These are phyloP conservation scores for Eretmochelys imbricata DNA, from an alignment of 2,113 vertebrate genomes.

Conservation along the genomic window DNA sequence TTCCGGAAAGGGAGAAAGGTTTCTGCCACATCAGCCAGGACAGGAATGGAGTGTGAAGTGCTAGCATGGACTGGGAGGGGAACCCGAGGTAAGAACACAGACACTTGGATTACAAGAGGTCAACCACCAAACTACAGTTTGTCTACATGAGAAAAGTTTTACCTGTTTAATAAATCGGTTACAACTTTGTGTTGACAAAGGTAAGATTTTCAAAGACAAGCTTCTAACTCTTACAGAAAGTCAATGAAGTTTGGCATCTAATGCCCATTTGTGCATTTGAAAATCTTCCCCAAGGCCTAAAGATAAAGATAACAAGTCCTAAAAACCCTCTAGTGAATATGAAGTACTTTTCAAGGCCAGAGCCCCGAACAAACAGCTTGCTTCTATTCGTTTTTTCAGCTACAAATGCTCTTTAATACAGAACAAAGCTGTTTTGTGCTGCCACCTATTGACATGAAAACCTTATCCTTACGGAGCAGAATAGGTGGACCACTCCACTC, in stretches of 20 bases:
- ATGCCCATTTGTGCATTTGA: background rate
- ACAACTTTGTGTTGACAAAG: background rate
- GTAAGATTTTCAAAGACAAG: background rate
- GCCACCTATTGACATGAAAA: conserved; percentile 30
- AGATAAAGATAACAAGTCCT: accelerated
- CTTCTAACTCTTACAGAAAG: accelerated
- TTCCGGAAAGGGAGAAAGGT: background rate
- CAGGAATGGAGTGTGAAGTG: accelerated
- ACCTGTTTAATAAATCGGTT: background rate
- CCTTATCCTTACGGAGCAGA: background rate
- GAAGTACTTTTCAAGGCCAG: background rate
- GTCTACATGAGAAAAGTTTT: background rate
- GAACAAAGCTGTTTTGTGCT: conserved; percentile 49
- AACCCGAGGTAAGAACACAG: background rate
- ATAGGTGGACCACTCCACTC: background rate
- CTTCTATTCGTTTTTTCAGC: accelerated
- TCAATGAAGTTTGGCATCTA: background rate
- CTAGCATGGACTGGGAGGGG: background rate
- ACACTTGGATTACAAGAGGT: background rate
- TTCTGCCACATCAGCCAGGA: background rate
- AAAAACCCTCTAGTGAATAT: background rate
- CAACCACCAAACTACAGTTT: background rate
- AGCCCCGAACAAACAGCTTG: background rate
- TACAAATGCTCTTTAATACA: background rate
- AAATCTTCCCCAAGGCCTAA: background rate